A percentile compares a stretch with the other conserved stretches of the same genome.
phyloP scores from a whole-genome alignment of 2,113 vertebrate species.

The Elgaria multicarinata region DNA sequence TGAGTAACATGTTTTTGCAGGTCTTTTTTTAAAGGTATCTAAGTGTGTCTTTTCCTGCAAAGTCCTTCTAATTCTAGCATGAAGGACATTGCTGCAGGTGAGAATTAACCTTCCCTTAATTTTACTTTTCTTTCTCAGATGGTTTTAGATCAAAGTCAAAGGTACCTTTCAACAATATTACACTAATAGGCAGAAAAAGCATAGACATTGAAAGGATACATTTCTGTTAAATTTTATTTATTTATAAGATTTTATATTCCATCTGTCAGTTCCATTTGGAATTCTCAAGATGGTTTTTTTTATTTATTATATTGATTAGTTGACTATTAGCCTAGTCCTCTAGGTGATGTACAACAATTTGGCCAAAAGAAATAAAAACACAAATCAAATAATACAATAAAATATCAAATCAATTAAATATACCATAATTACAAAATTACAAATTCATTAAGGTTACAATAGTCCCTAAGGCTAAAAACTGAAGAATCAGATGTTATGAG shows the following conservation, averaged over 20 bases:
- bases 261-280: no score
- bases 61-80: neutral
- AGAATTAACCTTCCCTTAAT: conserved; percentile 6
- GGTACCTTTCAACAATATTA: neutral
- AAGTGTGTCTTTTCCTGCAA: neutral
- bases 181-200: neutral
- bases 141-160: conserved; percentile 3
- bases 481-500: no score
- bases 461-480: no score
- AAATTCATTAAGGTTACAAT: no score
- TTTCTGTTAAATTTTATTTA: neutral
- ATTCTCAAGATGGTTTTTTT: no score
- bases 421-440: no score
- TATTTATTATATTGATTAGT: neutral
- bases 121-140: conserved; percentile 2
- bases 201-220: neutral
- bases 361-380: no score
- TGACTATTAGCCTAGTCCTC: no score
- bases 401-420: no score
- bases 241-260: no score
- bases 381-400: no score
- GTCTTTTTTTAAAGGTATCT: conserved; percentile 7
- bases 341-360: no score
- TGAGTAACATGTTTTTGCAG: neutral
- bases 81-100: neutral